Evolutionary conservation across 2,113 vertebrate genomes (phyloP), one percentile per base, ranked within the genome.

Genomic region (Polypterus senegalus): DNA sequence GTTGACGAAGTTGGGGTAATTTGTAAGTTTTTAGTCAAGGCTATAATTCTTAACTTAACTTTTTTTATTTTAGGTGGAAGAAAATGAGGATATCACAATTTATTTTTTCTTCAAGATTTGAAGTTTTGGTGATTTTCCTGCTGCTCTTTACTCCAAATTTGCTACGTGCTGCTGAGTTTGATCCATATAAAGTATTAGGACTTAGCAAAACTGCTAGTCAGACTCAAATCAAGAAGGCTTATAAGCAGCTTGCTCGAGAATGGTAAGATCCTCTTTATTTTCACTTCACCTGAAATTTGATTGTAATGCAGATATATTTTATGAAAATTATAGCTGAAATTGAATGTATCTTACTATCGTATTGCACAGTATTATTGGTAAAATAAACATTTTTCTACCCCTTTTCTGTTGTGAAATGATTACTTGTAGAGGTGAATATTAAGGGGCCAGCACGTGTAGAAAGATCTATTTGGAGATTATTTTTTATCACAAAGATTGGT

Each of bases 171-270:
- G 70, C 77, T 7, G 91, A 91, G n/a, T 86, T 91, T 77, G 91
- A 98, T 76, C 93, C 94, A 0, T 97, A 98, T 76, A 87, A 87
- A 67, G 77, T 92, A 69, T 77, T 98, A 48, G 94, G 94, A 51
- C 83, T 95, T 45, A 88, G 88, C 70, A 84, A 81, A 59, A 81
- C 74, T 55, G 90, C 89, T 59, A 93, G 81, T 74, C 92, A 90
- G 79, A 86, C 88, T 57, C 94, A 98, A 65, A 92, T 97, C 75
- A 97, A 98, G 81, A 97, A 93, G 80, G 92, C 92, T 47, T 97
- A 98, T 73, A 98, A 98, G 81, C 89, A 89, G 59, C 88, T 97
- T 4, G 95, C 92, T 47, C 89, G 92, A 72, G 92, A 96, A 79
- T 98, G 95, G 95, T 95, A 81, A 75, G 77, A 57, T 57, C 60